Base-by-base conservation (phyloP, 2,797 vertebrate species). In the Gambusia yucatana region DNA sequence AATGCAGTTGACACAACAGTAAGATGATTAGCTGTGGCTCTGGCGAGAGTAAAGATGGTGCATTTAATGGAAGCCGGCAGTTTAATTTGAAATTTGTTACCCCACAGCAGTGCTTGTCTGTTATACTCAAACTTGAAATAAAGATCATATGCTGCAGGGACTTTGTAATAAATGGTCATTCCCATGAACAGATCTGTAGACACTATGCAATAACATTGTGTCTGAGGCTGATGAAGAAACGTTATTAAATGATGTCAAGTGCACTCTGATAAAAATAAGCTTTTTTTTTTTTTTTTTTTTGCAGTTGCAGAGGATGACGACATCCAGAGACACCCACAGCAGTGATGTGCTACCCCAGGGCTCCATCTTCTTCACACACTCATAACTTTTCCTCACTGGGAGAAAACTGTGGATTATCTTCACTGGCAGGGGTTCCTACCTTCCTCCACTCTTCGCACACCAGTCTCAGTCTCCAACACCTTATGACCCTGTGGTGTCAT, bases 261-360 rank as follows among this genome's bases (percentile, higher is more conserved):
- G 47, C 70, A 77, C 46, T 65, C 52, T 69, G 33, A 82, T 3
- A 61, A 63, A 67, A 48, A 69, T 50, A 33, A 77, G 73, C 79
- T 28, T 28, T 22, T 33, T 41, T 77, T 72, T 1, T 77, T 72
- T 1, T 76, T 83, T 76, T 72, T 63, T 69, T 84, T 77, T 84
- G 63, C 69, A 80, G 81, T 79, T 87, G 87, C 82, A 77, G 84
- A 83, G 84, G 74, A 90, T 94, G 91, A 93, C 74, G 87, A 91
- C 87, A 91, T 81, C 73, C 72, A 86, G 83, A 91, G 90, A 91
- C 88, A 90, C 86, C 77, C 77, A 55, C 86, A 70, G 81, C 88
- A 87, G 82, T 39, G 43, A 78, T 77, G 78, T 86, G 80, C 8
- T 14, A 77, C 63, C 84, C 82, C 3, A 6, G 77, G 86, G 71